Base-by-base conservation (phyloP, 2,888 invertebrate genomes). In the Lasioglossum zephyrum region DNA sequence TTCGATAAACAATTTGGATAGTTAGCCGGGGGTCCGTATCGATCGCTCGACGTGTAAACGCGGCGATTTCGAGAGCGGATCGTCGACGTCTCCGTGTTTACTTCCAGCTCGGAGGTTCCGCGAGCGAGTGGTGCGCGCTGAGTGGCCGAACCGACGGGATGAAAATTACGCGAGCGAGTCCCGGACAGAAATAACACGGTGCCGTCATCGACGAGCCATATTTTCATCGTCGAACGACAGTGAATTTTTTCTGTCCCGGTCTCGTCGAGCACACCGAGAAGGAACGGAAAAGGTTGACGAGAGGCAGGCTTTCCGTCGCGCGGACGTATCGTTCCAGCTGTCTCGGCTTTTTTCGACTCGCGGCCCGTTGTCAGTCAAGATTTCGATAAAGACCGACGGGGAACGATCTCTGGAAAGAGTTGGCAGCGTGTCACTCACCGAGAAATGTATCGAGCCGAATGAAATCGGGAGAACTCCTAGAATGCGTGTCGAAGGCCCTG, bases 291-390 rank as follows among this genome's bases (percentile, higher is more conserved):
- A 84, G 72, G 76, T 84, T 90, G 89, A 90, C 88, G 87, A 86
- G 90, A 90, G 89, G 81, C 89, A 88, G 90, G 73, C 84, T 82
- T 84, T 79, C 73, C 60, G 82, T 87, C 85, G 78, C 84, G 79
- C 77, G 57, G 70, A 75, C 76, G 73, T 87, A 78, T 84, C 77
- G 81, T 77, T 57, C 44, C 82, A 82, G 84, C 89, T 87, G 87
- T 47, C 72, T 53, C 26, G 47, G n/a, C 63, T 81, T 84, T 87
- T 80, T 80, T 73, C 75, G n/a, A 5, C 60, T 31, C 73, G 36
- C 78, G 26, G 41, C 44, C 63, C 78, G 69, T 82, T 74, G 82
- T 87, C 82, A 78, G 73, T 82, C 88, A 73, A 77, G 82, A 82
- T 77, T 82, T 82, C 80, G 84, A 81, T 87, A 81, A 85, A 82